These are phyloP conservation scores for Amphipyra tragopoginis DNA, from an alignment of 2,888 invertebrate species.

Conservation along the genomic window DNA sequence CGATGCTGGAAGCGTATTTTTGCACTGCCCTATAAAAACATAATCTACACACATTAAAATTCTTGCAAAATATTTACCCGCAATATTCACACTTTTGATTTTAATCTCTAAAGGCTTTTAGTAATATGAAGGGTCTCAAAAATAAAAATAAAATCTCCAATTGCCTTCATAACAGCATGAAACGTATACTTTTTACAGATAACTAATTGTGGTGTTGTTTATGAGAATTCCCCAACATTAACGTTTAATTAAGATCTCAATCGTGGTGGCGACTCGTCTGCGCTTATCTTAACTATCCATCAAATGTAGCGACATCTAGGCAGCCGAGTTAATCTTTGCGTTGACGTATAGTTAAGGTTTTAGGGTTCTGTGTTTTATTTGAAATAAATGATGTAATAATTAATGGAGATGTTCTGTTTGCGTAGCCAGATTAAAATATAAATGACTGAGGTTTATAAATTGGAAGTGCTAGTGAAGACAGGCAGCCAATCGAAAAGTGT, in stretches of 20 bases:
- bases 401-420: neutral
- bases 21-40: neutral
- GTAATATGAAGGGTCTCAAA: no score
- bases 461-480: no score
- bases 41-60: no score
- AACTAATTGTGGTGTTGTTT: constrained; percentile 53
- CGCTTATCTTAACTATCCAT: constrained; percentile 66
- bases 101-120: no score
- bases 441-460: no score
- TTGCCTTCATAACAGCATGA: constrained; percentile 13
- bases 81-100: no score
- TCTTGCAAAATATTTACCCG: no score
- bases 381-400: neutral
- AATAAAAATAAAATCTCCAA: neutral
- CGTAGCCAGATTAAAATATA: no score
- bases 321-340: constrained; percentile 45
- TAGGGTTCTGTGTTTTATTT: constrained; percentile 36
- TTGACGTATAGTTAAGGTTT: constrained; percentile 14
- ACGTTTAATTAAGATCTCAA: constrained; percentile 59
- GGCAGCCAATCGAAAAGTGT: no score
- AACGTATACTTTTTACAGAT: constrained; percentile 29
- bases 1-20: neutral
- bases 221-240: constrained; percentile 54
- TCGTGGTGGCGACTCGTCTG: constrained; percentile 54
- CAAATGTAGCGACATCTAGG: constrained; percentile 58